Evolutionary conservation across 1,140 invertebrate genomes (phyloP).

Genomic region (Aculops lycopersici): DNA sequence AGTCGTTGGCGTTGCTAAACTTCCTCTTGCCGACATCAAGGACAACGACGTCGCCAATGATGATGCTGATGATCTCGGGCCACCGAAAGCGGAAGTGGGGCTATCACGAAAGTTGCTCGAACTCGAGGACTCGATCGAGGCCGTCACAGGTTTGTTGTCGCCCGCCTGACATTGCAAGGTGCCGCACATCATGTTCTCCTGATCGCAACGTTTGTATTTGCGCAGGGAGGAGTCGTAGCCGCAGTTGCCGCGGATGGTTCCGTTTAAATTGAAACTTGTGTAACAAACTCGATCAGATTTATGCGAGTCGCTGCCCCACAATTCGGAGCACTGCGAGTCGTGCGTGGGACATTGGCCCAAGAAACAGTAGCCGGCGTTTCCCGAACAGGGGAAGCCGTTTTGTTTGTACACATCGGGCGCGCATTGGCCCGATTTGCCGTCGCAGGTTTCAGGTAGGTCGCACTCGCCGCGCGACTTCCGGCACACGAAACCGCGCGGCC

Average conservation of each 20-base stretch:
- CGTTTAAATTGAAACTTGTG: conserved; percentile 69
- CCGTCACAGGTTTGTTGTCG: conserved; percentile 33
- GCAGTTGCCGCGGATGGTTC: conserved; percentile 67
- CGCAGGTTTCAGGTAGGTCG: conserved; percentile 66
- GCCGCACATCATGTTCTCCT: conserved; percentile 40
- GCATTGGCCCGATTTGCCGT: conserved; percentile 50
- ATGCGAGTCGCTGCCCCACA: conserved; percentile 39
- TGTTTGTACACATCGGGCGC: conserved; percentile 56
- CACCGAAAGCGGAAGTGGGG: conserved; percentile 15
- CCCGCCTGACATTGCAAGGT: conserved; percentile 62
- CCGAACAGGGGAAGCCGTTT: conserved; percentile 48
- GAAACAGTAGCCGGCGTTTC: conserved; percentile 43
- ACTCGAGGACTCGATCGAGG: conserved; percentile 10
- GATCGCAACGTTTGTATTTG: neutral
- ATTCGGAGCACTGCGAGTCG: conserved; percentile 45
- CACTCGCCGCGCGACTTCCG: conserved; percentile 56
- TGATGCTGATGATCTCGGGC: no score
- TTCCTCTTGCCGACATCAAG: conserved; percentile 42
- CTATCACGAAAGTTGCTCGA: neutral
- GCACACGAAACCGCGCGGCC: conserved; percentile 37
- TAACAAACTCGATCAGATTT: conserved; percentile 53
- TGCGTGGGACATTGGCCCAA: conserved; percentile 61
- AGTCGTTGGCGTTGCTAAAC: conserved; percentile 48
- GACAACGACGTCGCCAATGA: no score
- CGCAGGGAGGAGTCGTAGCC: conserved; percentile 28